Base-by-base conservation (phyloP, 2,888 invertebrate genomes). In the Dermolepida albohirtum region DNA sequence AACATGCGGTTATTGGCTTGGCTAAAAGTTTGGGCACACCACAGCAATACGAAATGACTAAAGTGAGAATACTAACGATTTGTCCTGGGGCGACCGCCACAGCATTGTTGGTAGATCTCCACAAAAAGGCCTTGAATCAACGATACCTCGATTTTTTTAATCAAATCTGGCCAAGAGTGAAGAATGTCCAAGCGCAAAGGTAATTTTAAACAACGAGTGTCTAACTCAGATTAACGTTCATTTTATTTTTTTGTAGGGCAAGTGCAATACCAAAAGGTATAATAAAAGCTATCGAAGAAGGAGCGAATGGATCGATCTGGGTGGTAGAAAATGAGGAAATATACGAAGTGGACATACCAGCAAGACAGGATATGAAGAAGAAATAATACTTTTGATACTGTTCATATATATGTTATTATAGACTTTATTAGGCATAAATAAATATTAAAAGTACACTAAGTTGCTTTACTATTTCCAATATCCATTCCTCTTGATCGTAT, bases 301-400 rank as follows among this genome's bases (percentile, higher is more conserved):
- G 81, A 7, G 79, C 80, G 1, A 84, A 82, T 73, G 85, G 84
- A 0, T 83, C 84, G 0, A 81, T 83, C 0, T 86, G 85, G 85
- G 74, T 83, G 34, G 80, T 82, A 40, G 84, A 85, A 75, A 84
- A 83, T 1, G 79, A 78, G 0, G 77, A 81, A 62, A 62, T 79
- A 16, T 78, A 77, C 49, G 74, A 81, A 71, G 76, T 80, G 77
- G 79, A 83, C 82, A 83, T 74, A 39, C 71, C 71, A 40, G 54
- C 63, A 8, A 68, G 71, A 49, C 40, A 63, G 51, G 22, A 63
- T 22, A 65, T 72, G 29, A 62, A 50, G 22, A 71, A 34, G 6
- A 34, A 34, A 34, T 34, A 10, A 34, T 10, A 10, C 6, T 10
- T 34, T 34, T 34, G n/a, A 34, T 6, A 7, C 4, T 22, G 22